phyloP scores from a whole-genome alignment of 2,797 vertebrate species.

The Lerista edwardsae region DNA sequence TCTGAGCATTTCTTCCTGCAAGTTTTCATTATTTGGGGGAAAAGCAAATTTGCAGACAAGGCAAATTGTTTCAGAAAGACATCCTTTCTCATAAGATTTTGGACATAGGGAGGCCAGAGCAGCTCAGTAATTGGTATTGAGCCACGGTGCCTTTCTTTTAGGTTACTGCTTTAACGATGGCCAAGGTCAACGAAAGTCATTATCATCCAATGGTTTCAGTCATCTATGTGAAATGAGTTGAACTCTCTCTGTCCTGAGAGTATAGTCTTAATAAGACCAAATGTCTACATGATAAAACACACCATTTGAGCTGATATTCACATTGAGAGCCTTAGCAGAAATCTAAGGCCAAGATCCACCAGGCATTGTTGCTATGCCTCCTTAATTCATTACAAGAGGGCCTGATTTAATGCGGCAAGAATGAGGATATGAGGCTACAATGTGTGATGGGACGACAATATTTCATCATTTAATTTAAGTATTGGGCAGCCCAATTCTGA shows the following conservation, averaged over 20 bases:
- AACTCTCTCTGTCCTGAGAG: too few species aligned
- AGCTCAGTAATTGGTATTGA: conserved; percentile 53
- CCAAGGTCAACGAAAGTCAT: conserved; percentile 55
- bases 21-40: conserved; percentile 37
- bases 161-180: conserved; percentile 50
- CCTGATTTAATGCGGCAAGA: neutral
- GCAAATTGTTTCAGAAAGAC: conserved; percentile 48
- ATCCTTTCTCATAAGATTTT: conserved; percentile 50
- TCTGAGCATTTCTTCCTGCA: neutral
- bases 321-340: neutral
- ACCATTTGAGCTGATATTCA: conserved; percentile 17
- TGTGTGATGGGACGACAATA: neutral
- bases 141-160: conserved; percentile 45
- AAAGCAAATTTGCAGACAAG: conserved; percentile 17
- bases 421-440: neutral
- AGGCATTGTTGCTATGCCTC: neutral
- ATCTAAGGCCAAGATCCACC: neutral
- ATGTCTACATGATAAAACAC: conserved; percentile 44
- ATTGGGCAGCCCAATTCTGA: too few species aligned
- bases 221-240: conserved; percentile 54
- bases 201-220: conserved; percentile 40
- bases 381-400: neutral
- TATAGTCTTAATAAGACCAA: conserved; percentile 40
- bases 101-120: neutral
- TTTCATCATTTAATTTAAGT: too few species aligned